Conservation (phyloP, 2,113 vertebrate genomes). For the Pseudorasbora parva region DNA sequence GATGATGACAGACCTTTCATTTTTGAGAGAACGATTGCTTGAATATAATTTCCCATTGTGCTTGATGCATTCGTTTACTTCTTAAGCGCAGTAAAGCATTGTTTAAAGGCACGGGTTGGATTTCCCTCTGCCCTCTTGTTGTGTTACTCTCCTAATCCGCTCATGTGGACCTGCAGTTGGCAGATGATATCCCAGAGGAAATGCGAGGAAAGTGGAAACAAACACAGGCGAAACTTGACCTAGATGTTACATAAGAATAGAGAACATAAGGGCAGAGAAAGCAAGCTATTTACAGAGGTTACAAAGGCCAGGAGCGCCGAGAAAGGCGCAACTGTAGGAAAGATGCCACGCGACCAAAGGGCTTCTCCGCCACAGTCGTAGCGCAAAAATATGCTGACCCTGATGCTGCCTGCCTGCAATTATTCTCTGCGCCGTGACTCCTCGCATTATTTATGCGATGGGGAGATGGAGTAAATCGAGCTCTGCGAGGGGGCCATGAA, state of each 20-base stretch:
- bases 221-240: constrained; percentile 53
- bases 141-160: constrained; percentile 15
- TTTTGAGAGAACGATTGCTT: background rate
- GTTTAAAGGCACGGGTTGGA: background rate
- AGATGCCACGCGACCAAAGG: background rate
- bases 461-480: constrained; percentile 53
- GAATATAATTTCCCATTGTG: background rate
- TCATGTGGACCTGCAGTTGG: constrained; percentile 46
- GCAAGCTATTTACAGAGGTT: constrained; percentile 51
- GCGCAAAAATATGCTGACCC: constrained; percentile 54
- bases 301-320: constrained; percentile 41
- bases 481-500: constrained; percentile 47
- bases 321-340: background rate
- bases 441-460: constrained; percentile 58
- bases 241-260: constrained; percentile 53
- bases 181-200: constrained; percentile 55
- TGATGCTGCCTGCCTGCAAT: constrained; percentile 44
- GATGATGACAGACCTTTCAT: constrained; percentile 3
- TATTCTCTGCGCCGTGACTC: constrained; percentile 58
- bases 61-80: background rate
- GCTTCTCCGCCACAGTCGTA: constrained; percentile 4
- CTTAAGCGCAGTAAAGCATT: background rate
- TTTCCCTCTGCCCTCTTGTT: constrained; percentile 26
- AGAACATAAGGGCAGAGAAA: constrained; percentile 41
- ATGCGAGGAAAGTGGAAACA: constrained; percentile 52